phyloP scores from a whole-genome alignment of 2,113 vertebrate species.

The Anarhynchus alexandrinus region DNA sequence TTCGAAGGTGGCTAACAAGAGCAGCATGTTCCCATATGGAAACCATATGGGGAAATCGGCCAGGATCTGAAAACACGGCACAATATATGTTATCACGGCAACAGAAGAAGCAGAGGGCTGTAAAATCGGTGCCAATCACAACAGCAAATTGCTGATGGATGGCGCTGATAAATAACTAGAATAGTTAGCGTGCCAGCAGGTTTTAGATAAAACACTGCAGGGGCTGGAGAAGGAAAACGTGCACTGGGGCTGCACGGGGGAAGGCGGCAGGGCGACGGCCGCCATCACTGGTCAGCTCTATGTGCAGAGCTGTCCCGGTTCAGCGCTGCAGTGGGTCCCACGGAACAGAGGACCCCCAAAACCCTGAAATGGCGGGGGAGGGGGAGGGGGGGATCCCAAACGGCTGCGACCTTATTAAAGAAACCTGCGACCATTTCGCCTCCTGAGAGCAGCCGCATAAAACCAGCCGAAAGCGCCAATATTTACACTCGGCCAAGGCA shows the following conservation, averaged over 20 bases:
- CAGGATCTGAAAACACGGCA: neutral
- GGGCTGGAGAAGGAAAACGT: accelerated
- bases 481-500: neutral
- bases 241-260: accelerated
- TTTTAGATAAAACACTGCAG: neutral
- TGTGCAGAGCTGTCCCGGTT: neutral
- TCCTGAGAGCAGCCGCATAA: neutral
- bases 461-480: neutral
- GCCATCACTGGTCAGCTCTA: too few relatives aligned
- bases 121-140: neutral
- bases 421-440: accelerated
- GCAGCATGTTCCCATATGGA: conserved; percentile 70
- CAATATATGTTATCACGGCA: neutral
- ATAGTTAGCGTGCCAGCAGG: neutral
- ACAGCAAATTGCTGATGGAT: neutral
- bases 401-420: accelerated
- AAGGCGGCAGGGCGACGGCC: too few relatives aligned
- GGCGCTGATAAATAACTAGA: neutral
- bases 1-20: conserved; percentile 70
- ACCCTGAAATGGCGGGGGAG: neutral
- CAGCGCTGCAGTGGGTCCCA: accelerated
- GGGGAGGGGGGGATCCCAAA: accelerated
- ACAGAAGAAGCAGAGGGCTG: neutral
- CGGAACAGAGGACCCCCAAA: neutral
- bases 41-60: conserved; percentile 49